Evolutionary conservation across 2,888 invertebrate species (phyloP), one percentile per base, ranked within the genome.

Genomic region (Drosophila mulleri): DNA sequence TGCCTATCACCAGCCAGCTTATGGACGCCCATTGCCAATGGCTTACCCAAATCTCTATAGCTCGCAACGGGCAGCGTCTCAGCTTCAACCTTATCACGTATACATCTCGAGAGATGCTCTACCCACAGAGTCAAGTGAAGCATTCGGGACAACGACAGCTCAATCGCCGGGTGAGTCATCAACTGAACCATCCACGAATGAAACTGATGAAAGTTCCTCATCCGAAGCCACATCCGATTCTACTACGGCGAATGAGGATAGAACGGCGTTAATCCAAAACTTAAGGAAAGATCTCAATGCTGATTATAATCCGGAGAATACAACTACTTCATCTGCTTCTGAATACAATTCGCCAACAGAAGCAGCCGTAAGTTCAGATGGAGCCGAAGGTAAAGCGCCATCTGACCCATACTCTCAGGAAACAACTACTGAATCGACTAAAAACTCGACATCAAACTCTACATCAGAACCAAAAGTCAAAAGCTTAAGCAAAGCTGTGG

Each of bases 81-180:
- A 47, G 23, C 16, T 29, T 8, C 42, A 47, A 1, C 57, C 67
- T 2, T 74, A 68, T 45, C 47, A 23, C 4, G 11, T 59, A 0
- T 41, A 50, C 7, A 78, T 73, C 2, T 62, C 64, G 12, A 68
- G 78, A 11, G 47, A 50, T 16, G 1, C 23, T 14, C 26, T 78
- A 29, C 68, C 70, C 7, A 64, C 47, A 2, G 77, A 77, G 26
- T 59, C 66, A 4, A 58, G 12, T 26, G 54, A 39, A 35, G 61
- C 45, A 8, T 41, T 54, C 14, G 44, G 9, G 8, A 26, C 16
- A 42, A 58, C 35, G 16, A n/a, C 35, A 2, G 11, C 11, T 12
- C 4, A 6, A 14, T 0, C 42, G 0, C 1, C 18, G 16, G 9
- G 1, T 7, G 45, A 23, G 8, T 2, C 11, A 12, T 35, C 37